A percentile compares a stretch with the other conserved stretches of the same genome.
Evolutionary conservation across 2,113 vertebrate genomes (phyloP).

Genomic region (Sitta europaea): DNA sequence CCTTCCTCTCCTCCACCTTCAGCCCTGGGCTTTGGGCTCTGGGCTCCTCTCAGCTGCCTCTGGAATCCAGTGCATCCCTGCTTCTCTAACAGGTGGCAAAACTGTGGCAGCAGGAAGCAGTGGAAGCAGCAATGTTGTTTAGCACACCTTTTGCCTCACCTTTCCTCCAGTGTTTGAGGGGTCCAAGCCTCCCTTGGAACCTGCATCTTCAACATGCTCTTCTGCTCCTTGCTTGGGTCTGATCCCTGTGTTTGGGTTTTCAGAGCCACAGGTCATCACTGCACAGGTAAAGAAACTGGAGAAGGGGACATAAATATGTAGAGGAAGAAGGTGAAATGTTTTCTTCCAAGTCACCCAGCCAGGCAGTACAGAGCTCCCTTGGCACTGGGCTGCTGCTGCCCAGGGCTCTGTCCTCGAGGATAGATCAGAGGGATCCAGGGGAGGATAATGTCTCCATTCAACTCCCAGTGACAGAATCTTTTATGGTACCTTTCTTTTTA

Average conservation of each 20-base stretch:
- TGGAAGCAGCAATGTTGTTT: neutral
- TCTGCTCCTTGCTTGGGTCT: neutral
- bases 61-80: neutral
- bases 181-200: neutral
- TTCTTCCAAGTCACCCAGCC: neutral
- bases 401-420: neutral
- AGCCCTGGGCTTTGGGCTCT: fast-evolving
- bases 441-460: neutral
- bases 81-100: neutral
- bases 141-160: neutral
- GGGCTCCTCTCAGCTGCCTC: neutral
- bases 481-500: neutral
- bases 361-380: fast-evolving
- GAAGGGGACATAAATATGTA: neutral
- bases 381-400: neutral
- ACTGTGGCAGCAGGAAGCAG: neutral
- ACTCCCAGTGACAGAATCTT: neutral
- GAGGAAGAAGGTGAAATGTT: neutral
- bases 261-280: neutral
- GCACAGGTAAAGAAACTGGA: neutral
- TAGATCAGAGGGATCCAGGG: neutral
- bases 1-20: neutral
- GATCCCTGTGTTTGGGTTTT: neutral
- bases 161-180: neutral
- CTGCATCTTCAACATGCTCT: fast-evolving